These are phyloP conservation scores for Corynorhinus townsendii DNA, from an alignment of 2,113 vertebrate species.

Conservation along the genomic window DNA sequence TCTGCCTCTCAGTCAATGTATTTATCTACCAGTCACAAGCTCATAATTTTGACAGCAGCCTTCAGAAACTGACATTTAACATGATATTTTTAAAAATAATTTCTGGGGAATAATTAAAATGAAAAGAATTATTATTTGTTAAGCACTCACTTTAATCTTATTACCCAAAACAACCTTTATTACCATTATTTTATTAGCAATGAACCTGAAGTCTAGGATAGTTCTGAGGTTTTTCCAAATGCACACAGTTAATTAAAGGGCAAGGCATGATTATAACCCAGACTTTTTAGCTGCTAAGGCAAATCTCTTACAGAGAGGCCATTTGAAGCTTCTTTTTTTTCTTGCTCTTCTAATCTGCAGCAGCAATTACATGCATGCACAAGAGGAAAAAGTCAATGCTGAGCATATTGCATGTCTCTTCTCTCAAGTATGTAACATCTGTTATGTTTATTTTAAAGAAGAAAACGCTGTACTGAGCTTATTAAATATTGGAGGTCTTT, in stretches of 20 bases:
- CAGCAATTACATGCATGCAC: neutral
- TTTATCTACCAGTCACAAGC: neutral
- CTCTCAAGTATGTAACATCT: neutral
- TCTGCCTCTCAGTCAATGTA: neutral
- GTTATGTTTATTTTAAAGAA: slow-evolving; percentile 20
- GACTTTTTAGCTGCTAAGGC: neutral
- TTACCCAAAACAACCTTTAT: neutral
- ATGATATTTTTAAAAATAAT: neutral
- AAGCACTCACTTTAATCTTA: neutral
- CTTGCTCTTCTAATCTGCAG: neutral
- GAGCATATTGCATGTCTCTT: neutral
- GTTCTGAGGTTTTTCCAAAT: neutral
- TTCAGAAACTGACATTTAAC: slow-evolving; percentile 20
- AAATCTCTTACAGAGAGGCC: neutral
- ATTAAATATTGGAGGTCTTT: neutral
- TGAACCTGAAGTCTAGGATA: neutral
- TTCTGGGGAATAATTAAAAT: neutral
- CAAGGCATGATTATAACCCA: neutral
- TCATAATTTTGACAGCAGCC: neutral
- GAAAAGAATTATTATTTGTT: slow-evolving; percentile 31
- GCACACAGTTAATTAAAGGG: neutral
- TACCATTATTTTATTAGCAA: neutral
- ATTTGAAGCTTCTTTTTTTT: neutral
- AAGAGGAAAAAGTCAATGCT: neutral
- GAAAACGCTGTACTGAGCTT: neutral